These are phyloP conservation scores for Chlorospingus semifuscus DNA, from an alignment of 2,797 vertebrate genomes.

Conservation along the genomic window DNA sequence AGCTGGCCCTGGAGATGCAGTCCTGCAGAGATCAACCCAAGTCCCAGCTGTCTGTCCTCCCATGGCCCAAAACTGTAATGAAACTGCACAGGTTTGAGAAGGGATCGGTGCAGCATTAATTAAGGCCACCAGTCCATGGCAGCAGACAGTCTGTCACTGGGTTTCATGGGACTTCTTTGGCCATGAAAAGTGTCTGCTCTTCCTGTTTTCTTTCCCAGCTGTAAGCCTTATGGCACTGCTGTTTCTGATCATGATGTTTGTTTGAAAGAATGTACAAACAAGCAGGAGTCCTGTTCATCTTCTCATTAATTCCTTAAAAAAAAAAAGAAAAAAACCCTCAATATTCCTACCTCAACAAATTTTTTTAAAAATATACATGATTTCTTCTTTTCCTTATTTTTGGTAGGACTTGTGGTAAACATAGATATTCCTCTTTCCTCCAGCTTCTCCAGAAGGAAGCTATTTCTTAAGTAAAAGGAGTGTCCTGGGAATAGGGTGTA, in stretches of 20 bases:
- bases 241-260: background rate
- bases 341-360: background rate
- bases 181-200: background rate
- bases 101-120: background rate
- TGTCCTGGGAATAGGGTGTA: background rate
- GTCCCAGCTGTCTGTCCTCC: background rate
- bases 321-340: fast-evolving
- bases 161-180: background rate
- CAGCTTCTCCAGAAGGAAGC: background rate
- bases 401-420: background rate
- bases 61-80: background rate
- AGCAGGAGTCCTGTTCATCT: background rate
- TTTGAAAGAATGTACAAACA: background rate
- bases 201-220: background rate
- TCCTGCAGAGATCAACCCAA: background rate
- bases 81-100: background rate
- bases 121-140: background rate
- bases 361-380: fast-evolving
- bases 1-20: background rate
- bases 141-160: background rate
- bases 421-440: background rate
- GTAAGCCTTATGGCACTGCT: background rate
- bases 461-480: background rate
- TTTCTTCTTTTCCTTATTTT: background rate
- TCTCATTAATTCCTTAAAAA: background rate